Percentiles rank a stretch among this genome's conserved stretches.
Conservation (phyloP, 53 echinoderm and acorn worm genomes). For the Paracentrotus lividus region DNA sequence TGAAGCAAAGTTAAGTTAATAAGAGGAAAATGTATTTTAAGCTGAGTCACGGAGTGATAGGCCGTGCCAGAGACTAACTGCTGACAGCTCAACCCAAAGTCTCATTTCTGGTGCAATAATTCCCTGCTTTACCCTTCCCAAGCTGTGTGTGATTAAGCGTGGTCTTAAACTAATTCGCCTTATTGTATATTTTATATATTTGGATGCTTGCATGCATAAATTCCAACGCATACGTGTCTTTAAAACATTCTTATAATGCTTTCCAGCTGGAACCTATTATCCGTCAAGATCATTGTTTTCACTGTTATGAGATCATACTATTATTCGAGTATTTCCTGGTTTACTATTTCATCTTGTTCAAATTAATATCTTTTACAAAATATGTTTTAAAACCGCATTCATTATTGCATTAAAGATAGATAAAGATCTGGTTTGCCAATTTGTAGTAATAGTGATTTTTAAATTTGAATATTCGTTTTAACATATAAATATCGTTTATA, state of each 20-base stretch:
- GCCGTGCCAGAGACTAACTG: constrained; percentile 42
- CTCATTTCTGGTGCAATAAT: constrained; percentile 50
- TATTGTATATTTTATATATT: constrained; percentile 36
- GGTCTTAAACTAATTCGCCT: constrained; percentile 60
- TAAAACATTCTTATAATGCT: constrained; percentile 11
- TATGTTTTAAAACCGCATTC: background rate
- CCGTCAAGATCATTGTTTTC: no score
- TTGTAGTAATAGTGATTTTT: no score
- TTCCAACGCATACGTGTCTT: background rate
- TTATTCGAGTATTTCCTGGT: background rate
- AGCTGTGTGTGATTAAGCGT: constrained; percentile 40
- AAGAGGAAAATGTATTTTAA: background rate
- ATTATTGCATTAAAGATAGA: no score
- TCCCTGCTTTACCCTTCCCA: constrained; percentile 37
- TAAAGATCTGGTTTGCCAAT: no score
- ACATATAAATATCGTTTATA: no score
- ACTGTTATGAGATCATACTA: background rate
- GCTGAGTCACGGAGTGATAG: constrained; percentile 43
- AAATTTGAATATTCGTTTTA: no score
- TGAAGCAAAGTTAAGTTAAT: constrained; percentile 47
- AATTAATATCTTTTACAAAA: background rate
- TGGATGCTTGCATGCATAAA: background rate
- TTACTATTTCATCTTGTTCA: background rate
- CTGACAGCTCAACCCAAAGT: constrained; percentile 31
- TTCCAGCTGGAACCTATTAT: background rate